Conservation (phyloP, 2,113 vertebrate species). For the Centropus unirufus region DNA sequence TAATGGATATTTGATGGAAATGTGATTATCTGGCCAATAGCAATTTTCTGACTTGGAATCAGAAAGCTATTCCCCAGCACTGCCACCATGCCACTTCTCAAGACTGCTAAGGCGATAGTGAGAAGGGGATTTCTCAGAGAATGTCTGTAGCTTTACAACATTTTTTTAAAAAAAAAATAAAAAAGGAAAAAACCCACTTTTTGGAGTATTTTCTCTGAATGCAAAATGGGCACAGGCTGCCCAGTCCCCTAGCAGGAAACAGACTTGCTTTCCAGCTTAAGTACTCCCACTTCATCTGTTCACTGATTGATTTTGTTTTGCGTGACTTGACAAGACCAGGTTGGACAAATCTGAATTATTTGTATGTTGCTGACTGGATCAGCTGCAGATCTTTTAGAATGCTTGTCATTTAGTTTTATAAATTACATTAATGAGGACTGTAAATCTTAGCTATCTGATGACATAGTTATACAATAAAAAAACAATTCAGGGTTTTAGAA, state of each 20-base stretch:
- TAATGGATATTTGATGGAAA: conserved; percentile 53
- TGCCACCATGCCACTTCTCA: conserved; percentile 23
- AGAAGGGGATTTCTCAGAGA: conserved; percentile 32
- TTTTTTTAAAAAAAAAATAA: background rate
- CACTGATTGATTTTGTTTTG: conserved; percentile 59
- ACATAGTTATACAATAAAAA: background rate
- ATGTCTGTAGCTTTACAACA: background rate
- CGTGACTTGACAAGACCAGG: conserved; percentile 59
- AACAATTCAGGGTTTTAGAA: background rate
- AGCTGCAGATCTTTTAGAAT: conserved; percentile 14
- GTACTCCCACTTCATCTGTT: conserved; percentile 35
- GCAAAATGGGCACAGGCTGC: background rate
- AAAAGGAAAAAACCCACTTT: background rate
- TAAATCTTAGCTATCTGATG: conserved; percentile 36
- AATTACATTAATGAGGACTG: conserved; percentile 42
- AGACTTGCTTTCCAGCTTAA: conserved; percentile 34
- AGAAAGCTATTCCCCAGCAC: background rate
- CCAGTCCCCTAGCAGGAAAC: conserved; percentile 22
- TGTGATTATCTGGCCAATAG: background rate
- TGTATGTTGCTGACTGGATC: conserved; percentile 31
- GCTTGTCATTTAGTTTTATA: conserved; percentile 37
- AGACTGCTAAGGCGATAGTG: background rate
- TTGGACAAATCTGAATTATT: conserved; percentile 49
- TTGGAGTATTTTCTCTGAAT: background rate
- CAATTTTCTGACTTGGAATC: conserved; percentile 37